Base-by-base conservation (phyloP, 2,113 vertebrate genomes). In the Madoqua kirkii region DNA sequence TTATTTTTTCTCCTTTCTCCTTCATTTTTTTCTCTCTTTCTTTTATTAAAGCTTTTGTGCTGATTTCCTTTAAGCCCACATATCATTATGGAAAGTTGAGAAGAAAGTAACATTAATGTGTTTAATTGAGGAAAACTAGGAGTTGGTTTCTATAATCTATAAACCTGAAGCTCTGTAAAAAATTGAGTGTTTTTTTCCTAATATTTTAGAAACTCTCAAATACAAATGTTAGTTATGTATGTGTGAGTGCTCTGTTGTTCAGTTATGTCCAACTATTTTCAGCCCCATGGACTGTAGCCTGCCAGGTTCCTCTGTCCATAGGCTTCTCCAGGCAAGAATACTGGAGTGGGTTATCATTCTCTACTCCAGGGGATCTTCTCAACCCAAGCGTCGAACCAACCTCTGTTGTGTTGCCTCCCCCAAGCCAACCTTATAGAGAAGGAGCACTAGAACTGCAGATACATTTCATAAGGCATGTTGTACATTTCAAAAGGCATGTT, bases 371-470 rank as follows among this genome's bases (percentile, higher is more conserved):
- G 71, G 36, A 43, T 43, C 71, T 43, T 76, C 36, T 23, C 12
- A 14, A 43, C 11, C 21, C 36, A 43, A 43, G 23, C 1, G 3
- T 76, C 0, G 0, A 43, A 76, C 36, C 10, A 14, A 7, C 36
- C 21, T 76, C 71, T 76, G 36, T 43, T 27, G 36, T 25, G 1
- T 76, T 76, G 71, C 21, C 21, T 74, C 74, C 15, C 13, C n/a
- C 21, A 52, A 86, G 17, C 13, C 1, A 95, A 5, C 31, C 21
- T 1, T 52, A 55, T 29, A 50, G 14, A 85, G 6, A 57, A 92
- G 2, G 21, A 27, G 13, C 2, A 52, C 3, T 27, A 48, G 31
- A 86, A 64, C 52, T 45, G 21, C 59, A 7, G 11, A 29, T 27
- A n/a, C 12, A 86, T 74, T 81, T 43, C 79, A 59, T 55, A 90